Evolutionary conservation across 1,140 invertebrate species (phyloP), one percentile per base, ranked within the genome.

Genomic region (Spodoptera frugiperda): DNA sequence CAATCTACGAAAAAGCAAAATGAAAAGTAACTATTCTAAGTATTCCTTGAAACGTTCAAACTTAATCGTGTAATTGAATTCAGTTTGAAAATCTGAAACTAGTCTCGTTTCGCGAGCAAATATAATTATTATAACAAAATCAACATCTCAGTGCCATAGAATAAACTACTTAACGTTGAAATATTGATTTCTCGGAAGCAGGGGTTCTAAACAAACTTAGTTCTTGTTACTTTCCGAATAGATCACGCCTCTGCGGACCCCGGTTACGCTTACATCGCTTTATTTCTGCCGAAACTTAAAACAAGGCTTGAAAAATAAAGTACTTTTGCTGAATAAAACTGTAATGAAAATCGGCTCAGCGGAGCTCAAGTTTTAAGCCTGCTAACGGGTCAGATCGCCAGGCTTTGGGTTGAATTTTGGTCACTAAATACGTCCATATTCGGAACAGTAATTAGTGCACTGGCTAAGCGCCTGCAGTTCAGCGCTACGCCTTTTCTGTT

Each of bases 371-470:
- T 61, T 61, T 39, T 61, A 61, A 61, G 57, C 54, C 54, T 57
- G 54, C 21, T 57, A 57, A 57, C 21, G 21, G 54, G 21, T 57
- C 54, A 57, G 21, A 57, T 57, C 21, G 54, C 3, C 21, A 57
- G 54, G 19, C 25, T 57, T 57, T 25, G 12, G 21, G 54, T 25
- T 11, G 54, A 57, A 54, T 57, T 57, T 57, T 30, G 54, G 54
- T 57, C 54, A 19, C 54, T 57, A 14, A 57, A 30, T 57, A 57
- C 54, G 54, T 57, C 54, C 54, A 57, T 57, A 57, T 57, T 57
- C 11, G 54, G 54, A 19, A 25, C 54, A 5, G 19, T 57, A 57
- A 57, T 57, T 57, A 57, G 54, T 30, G 54, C 54, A 57, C 19
- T 30, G 54, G 17, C 17, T 21, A 57, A 30, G 21, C 21, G 54